Conservation (phyloP, 1,140 invertebrate genomes). For the Oreohelix idahoensis region DNA sequence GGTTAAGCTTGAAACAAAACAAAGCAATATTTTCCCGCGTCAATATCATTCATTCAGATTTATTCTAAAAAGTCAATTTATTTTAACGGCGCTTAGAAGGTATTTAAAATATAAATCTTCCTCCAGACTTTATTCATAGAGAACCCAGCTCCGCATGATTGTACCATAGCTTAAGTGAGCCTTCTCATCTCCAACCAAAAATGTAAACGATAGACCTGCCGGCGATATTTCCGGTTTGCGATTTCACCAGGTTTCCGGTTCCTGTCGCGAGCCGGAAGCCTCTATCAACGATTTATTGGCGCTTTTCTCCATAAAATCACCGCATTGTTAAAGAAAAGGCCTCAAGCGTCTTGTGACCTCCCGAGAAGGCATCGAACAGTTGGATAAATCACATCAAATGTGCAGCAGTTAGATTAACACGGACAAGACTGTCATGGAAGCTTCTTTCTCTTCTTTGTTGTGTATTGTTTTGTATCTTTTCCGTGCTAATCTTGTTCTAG, state of each 20-base stretch:
- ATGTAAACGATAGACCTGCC: slow-evolving; percentile 6
- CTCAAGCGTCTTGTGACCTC: background rate
- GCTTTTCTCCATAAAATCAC: slow-evolving; percentile 11
- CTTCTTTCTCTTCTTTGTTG: no score
- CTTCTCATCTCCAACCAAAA: background rate
- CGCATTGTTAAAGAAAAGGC: background rate
- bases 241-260: slow-evolving; percentile 14
- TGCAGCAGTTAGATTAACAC: no score
- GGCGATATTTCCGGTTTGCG: slow-evolving; percentile 6
- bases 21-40: no score
- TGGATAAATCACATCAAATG: no score
- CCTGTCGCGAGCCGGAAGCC: slow-evolving; percentile 7
- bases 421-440: no score
- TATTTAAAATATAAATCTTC: background rate
- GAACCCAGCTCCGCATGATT: background rate
- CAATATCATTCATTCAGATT: no score
- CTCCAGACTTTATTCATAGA: background rate
- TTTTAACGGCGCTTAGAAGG: background rate
- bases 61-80: background rate
- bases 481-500: no score
- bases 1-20: no score
- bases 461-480: no score
- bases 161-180: background rate
- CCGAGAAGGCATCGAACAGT: no score
- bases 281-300: background rate